Base-by-base conservation (phyloP, 2,797 vertebrate genomes). In the Columba guinea region DNA sequence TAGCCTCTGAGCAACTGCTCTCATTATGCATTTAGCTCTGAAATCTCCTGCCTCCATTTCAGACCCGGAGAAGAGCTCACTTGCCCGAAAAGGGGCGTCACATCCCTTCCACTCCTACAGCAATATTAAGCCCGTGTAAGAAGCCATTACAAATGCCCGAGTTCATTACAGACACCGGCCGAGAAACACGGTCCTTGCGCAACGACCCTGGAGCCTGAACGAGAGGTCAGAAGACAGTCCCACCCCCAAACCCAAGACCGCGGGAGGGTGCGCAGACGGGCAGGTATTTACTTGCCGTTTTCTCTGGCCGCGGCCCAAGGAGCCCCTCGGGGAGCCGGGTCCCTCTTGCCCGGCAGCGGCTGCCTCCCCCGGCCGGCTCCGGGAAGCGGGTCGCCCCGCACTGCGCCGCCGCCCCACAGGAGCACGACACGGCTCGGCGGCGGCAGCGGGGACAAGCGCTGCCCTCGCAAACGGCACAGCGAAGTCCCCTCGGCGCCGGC, bases 111-210 rank as follows among this genome's bases (percentile, higher is more conserved):
- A 14, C 22, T 39, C 32, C 37, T 1, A 15, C 64, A 26, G 28
- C 70, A 34, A 11, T 2, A 3, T 2, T 4, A 9, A 27, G 27
- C n/a, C 37, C 7, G 2, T 4, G 22, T 21, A 21, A 15, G 5
- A 10, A 10, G 7, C 16, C 22, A 2, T 9, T 5, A 1, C 8
- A 4, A 15, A 8, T 0, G 7, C 2, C 84, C 48, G 24, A 41
- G 41, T 1, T 46, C 20, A 58, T 51, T 34, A 37, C 24, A 4
- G 44, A 21, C 24, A 2, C 35, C 1, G n/a, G 11, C 44, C 37
- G 37, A 18, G n/a, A 24, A 55, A 12, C 1, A 4, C n/a, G 2
- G 35, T 6, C 59, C 39, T n/a, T 10, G 11, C 0, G 37, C n/a
- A 30, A 21, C 0, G 48, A 17, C 32, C 28, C 23, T 23, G 16